These are phyloP conservation scores for Chaenodraco wilsoni DNA, from an alignment of 2,797 vertebrate genomes.

Conservation along the genomic window DNA sequence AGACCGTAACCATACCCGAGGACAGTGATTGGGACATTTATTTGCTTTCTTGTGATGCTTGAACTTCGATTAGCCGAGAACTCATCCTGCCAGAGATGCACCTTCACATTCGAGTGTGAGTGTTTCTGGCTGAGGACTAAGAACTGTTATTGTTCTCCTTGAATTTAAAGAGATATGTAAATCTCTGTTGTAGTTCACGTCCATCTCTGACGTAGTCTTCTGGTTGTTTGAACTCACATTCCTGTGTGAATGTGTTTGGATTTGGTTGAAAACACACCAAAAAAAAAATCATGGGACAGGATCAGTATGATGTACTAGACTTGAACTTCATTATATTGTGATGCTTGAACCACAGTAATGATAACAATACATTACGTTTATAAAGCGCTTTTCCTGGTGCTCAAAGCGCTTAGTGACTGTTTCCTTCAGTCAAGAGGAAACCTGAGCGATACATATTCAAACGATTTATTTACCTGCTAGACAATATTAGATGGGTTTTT, in stretches of 20 bases:
- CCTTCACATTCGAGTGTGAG: conserved; percentile 9
- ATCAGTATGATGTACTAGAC: conserved; percentile 48
- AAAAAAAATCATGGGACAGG: conserved; percentile 38
- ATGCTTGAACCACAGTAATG: conserved; percentile 43
- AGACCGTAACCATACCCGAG: conserved; percentile 16
- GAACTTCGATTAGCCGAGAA: conserved; percentile 23
- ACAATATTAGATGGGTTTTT: background rate
- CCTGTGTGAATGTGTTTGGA: conserved; percentile 54
- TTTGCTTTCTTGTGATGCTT: conserved; percentile 11
- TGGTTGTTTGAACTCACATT: conserved; percentile 47
- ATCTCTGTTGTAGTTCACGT: conserved; percentile 10
- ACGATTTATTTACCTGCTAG: conserved; percentile 48
- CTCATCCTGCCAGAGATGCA: conserved; percentile 32
- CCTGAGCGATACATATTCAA: conserved; percentile 34
- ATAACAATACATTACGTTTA: no score
- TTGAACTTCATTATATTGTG: conserved; percentile 35
- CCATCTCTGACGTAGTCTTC: conserved; percentile 1
- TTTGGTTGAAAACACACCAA: conserved; percentile 32
- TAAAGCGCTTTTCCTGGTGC: no score
- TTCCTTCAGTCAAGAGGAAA: conserved; percentile 52
- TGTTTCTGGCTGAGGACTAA: conserved; percentile 19
- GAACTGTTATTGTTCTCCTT: conserved; percentile 25
- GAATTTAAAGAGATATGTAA: conserved; percentile 15
- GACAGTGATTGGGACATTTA: conserved; percentile 14
- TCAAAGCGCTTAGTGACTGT: background rate